These are phyloP conservation scores for Macquaria ambigua DNA, from an alignment of 2,113 vertebrate species.

Conservation along the genomic window DNA sequence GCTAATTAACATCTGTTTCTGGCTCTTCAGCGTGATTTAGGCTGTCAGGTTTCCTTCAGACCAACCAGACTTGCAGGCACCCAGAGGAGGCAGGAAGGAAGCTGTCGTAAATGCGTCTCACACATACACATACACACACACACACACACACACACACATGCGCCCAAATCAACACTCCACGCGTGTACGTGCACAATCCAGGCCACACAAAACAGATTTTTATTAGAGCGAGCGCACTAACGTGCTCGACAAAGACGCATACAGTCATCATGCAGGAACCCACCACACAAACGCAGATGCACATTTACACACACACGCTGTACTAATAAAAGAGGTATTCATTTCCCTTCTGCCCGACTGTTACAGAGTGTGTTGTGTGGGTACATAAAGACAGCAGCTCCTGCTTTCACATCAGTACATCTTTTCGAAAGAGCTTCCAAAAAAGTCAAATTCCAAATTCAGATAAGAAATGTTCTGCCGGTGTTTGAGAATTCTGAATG, in stretches of 20 bases:
- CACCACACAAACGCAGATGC: slow-evolving; percentile 10
- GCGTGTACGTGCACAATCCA: not conserved
- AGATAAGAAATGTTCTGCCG: not conserved
- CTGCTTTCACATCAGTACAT: slow-evolving; percentile 28
- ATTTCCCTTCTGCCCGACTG: slow-evolving; percentile 35
- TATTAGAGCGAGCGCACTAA: not conserved
- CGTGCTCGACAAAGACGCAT: not conserved
- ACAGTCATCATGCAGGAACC: slow-evolving; percentile 18
- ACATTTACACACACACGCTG: not conserved
- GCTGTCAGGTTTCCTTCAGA: slow-evolving; percentile 77
- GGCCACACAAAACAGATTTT: slow-evolving; percentile 25
- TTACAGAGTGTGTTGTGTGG: slow-evolving; percentile 36
- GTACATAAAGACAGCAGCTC: slow-evolving; percentile 28
- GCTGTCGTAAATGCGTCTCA: slow-evolving; percentile 53
- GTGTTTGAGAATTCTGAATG: slow-evolving; percentile 5
- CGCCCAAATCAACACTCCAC: slow-evolving; percentile 37
- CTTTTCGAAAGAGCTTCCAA: not conserved
- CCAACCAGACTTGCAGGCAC: slow-evolving; percentile 61
- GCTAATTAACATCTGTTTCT: slow-evolving; percentile 84
- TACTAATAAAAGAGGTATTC: slow-evolving; percentile 53
- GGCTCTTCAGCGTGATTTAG: slow-evolving; percentile 76
- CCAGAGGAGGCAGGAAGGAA: slow-evolving; percentile 77
- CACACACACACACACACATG: not conserved
- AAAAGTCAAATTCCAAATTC: slow-evolving; percentile 32
- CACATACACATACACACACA: slow-evolving; percentile 16